phyloP scores from a whole-genome alignment of 2,888 invertebrate genomes.

The Ophioninae sp. region DNA sequence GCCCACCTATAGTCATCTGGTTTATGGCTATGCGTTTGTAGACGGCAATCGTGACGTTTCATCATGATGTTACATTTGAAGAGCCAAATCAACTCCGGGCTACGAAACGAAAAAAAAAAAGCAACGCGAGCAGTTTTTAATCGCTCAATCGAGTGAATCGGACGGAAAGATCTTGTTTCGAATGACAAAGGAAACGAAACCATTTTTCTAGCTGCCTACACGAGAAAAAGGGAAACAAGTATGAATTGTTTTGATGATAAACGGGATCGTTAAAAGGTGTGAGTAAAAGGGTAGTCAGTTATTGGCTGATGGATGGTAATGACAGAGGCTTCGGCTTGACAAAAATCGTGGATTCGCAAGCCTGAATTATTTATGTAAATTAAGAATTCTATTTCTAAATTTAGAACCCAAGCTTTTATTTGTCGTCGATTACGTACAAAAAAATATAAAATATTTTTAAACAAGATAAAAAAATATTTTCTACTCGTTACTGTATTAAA shows the following conservation, averaged over 20 bases:
- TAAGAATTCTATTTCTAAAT: no score
- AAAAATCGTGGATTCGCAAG: no score
- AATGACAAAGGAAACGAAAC: constrained; percentile 59
- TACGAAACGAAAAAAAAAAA: constrained; percentile 34
- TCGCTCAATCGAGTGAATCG: constrained; percentile 71
- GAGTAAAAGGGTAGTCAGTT: constrained; percentile 60
- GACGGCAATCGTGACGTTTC: constrained; percentile 34
- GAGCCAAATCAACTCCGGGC: constrained; percentile 18
- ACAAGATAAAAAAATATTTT: no score
- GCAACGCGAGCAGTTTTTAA: constrained; percentile 61
- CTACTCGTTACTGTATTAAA: no score
- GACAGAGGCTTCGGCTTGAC: constrained; percentile 36
- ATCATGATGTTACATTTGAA: constrained; percentile 16
- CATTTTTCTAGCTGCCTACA: constrained; percentile 18
- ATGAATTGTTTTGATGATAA: constrained; percentile 64
- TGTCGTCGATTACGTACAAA: no score
- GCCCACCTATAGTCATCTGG: constrained; percentile 52
- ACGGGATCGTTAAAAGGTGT: constrained; percentile 26
- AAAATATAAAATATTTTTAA: no score
- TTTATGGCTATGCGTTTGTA: constrained; percentile 30
- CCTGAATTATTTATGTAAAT: no score
- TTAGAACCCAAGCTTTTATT: no score
- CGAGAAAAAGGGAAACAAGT: not conserved
- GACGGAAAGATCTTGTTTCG: constrained; percentile 64
- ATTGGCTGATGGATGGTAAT: not conserved